These are phyloP conservation scores for Osmoderma eremita DNA, from an alignment of 2,888 invertebrate genomes.

Conservation along the genomic window DNA sequence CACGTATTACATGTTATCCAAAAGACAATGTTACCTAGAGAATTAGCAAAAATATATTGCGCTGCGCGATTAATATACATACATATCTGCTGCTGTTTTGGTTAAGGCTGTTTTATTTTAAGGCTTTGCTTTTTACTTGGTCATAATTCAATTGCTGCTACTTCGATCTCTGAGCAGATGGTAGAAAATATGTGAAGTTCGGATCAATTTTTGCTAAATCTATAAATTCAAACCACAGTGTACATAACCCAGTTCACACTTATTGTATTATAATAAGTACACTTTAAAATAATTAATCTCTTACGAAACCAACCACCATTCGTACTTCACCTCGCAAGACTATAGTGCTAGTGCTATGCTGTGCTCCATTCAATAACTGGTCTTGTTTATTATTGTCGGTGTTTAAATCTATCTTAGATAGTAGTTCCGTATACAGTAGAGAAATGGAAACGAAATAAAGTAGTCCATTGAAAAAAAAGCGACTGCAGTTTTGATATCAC, in stretches of 20 bases:
- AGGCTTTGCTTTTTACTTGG: slow-evolving; percentile 22
- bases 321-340: slow-evolving; percentile 44
- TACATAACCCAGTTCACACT: slow-evolving; percentile 29
- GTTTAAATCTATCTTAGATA: slow-evolving; percentile 36
- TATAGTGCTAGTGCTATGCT: slow-evolving; percentile 57
- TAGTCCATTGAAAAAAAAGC: slow-evolving; percentile 44
- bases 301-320: slow-evolving; percentile 11
- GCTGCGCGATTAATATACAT: slow-evolving; percentile 4
- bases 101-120: slow-evolving; percentile 4
- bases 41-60: slow-evolving; percentile 20
- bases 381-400: slow-evolving; percentile 50
- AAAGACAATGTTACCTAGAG: neutral
- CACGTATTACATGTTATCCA: neutral
- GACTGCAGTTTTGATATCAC: slow-evolving; percentile 45
- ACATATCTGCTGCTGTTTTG: slow-evolving; percentile 12
- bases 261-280: too few species aligned
- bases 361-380: slow-evolving; percentile 58
- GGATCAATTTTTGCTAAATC: slow-evolving; percentile 33
- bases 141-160: neutral
- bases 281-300: neutral
- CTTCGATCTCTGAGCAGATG: slow-evolving; percentile 1
- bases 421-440: slow-evolving; percentile 27
- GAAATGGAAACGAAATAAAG: slow-evolving; percentile 11
- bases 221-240: slow-evolving; percentile 5
- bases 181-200: slow-evolving; percentile 26